A percentile compares a stretch with the other conserved stretches of the same genome.
These are phyloP conservation scores for Sinella curviseta DNA, from an alignment of 1,140 invertebrate genomes.

Conservation along the genomic window DNA sequence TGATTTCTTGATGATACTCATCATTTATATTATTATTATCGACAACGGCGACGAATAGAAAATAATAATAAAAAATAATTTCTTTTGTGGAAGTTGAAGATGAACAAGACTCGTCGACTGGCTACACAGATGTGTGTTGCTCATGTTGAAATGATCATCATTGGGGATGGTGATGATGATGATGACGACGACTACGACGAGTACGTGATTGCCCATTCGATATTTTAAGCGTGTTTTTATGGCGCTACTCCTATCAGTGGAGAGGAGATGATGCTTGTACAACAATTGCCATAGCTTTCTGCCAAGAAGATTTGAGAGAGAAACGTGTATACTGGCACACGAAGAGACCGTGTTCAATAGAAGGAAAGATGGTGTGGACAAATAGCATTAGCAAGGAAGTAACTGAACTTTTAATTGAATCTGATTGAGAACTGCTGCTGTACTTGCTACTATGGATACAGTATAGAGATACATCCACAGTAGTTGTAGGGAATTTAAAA, in stretches of 20 bases:
- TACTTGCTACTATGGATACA: too few species aligned
- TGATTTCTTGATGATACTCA: slow-evolving; percentile 10
- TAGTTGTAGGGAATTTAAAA: neutral
- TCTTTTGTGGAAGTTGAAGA: neutral
- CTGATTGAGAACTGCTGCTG: neutral
- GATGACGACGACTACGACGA: too few species aligned
- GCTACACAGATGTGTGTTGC: neutral
- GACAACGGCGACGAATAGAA: neutral
- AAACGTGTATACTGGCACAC: too few species aligned
- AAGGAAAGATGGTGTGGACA: neutral
- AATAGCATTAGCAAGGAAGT: neutral
- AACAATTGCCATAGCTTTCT: too few species aligned
- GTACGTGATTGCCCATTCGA: slow-evolving; percentile 8
- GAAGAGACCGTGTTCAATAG: neutral
- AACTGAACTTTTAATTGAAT: slow-evolving; percentile 20
- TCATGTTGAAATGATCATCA: too few species aligned
- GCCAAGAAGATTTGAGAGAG: too few species aligned
- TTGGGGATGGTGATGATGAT: neutral
- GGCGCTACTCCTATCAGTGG: too few species aligned
- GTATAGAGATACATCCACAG: too few species aligned
- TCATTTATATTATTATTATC: neutral
- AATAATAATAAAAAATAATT: neutral
- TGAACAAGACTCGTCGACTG: neutral
- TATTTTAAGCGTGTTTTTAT: neutral
- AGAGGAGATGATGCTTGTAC: too few species aligned